Percentiles rank a stretch among this genome's conserved stretches.
phyloP scores from a whole-genome alignment of 2,113 vertebrate genomes.

The Nicator chloris region DNA sequence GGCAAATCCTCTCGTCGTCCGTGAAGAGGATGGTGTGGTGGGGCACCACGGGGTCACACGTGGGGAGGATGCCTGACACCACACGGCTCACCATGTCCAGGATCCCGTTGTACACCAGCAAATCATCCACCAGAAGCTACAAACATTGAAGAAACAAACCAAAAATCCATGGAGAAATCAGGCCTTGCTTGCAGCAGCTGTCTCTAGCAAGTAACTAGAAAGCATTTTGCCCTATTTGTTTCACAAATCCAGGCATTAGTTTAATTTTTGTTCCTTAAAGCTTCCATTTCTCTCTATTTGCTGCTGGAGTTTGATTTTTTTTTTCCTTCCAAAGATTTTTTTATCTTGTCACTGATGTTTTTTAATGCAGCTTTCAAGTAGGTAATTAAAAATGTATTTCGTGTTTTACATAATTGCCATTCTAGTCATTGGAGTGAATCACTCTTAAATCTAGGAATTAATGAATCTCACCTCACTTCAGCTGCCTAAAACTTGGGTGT shows the following conservation, averaged over 20 bases:
- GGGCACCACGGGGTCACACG: conserved; percentile 83
- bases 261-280: neutral
- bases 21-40: conserved; percentile 95
- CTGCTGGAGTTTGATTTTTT: neutral
- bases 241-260: neutral
- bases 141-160: neutral
- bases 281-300: neutral
- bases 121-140: conserved; percentile 93
- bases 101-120: conserved; percentile 94
- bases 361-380: neutral
- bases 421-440: neutral
- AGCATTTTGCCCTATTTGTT: neutral
- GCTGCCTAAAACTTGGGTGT: neutral
- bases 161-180: neutral
- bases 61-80: conserved; percentile 87
- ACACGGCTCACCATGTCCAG: conserved; percentile 82
- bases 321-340: neutral
- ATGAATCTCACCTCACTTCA: conserved; percentile 14
- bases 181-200: neutral
- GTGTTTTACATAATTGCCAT: conserved; percentile 19
- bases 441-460: conserved; percentile 18
- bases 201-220: neutral
- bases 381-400: conserved; percentile 29
- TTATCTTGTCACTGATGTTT: neutral
- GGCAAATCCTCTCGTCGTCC: conserved; percentile 74